These are phyloP conservation scores for Drosophila ficusphila DNA, from an alignment of 1,140 invertebrate species.

Conservation along the genomic window DNA sequence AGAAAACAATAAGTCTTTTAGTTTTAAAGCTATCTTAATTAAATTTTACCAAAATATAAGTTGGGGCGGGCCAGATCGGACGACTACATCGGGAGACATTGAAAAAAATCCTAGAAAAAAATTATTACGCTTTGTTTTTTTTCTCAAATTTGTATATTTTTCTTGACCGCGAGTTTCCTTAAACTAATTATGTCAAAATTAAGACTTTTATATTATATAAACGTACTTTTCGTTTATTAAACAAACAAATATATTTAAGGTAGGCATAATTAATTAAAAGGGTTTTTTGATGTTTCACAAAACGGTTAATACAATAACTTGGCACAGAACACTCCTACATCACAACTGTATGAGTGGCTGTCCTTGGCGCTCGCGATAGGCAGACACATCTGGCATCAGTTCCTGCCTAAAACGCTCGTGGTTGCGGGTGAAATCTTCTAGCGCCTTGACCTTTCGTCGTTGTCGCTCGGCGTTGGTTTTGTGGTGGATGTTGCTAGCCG, in stretches of 20 bases:
- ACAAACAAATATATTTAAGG: slow-evolving; percentile 27
- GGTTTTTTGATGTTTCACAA: slow-evolving; percentile 51
- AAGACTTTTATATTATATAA: too few species aligned
- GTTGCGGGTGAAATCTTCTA: slow-evolving; percentile 45
- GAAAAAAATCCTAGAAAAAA: too few species aligned
- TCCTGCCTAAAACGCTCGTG: slow-evolving; percentile 63
- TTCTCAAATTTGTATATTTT: too few species aligned
- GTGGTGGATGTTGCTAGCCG: slow-evolving; percentile 12
- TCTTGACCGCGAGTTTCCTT: too few species aligned
- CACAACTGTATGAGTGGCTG: slow-evolving; percentile 72
- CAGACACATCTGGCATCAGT: slow-evolving; percentile 65
- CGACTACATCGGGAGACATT: too few species aligned
- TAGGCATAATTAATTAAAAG: slow-evolving; percentile 21
- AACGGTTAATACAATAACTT: slow-evolving; percentile 25
- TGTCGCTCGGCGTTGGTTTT: slow-evolving; percentile 9
- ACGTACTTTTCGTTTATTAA: too few species aligned
- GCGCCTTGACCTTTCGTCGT: slow-evolving; percentile 7
- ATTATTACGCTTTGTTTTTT: too few species aligned
- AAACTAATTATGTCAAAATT: too few species aligned
- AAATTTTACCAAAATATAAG: too few species aligned
- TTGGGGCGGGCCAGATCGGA: too few species aligned
- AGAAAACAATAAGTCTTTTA: too few species aligned
- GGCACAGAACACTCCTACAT: slow-evolving; percentile 16
- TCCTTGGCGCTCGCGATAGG: slow-evolving; percentile 44
- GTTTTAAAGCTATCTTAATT: too few species aligned